phyloP scores from a whole-genome alignment of 2,888 invertebrate genomes.

The Aricia artaxerxes region DNA sequence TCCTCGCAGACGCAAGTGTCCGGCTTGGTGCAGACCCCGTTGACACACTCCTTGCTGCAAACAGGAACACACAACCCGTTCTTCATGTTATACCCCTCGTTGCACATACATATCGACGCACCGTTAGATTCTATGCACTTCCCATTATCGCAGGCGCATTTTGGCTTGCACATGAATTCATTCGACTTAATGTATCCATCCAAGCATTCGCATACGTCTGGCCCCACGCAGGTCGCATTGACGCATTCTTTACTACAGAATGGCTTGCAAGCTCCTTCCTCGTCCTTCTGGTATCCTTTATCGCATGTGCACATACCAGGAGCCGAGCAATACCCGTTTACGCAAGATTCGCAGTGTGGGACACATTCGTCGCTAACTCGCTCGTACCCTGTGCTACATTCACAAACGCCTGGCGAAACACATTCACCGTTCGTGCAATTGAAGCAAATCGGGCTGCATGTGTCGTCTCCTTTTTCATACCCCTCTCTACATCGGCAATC shows the following conservation, averaged over 20 bases:
- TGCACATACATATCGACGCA: constrained; percentile 37
- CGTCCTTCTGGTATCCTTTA: constrained; percentile 39
- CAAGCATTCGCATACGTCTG: constrained; percentile 49
- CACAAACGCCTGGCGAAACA: constrained; percentile 44
- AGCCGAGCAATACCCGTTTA: constrained; percentile 48
- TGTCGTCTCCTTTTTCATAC: constrained; percentile 32
- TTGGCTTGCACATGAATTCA: constrained; percentile 51
- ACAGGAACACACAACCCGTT: constrained; percentile 51
- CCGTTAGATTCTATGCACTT: constrained; percentile 37
- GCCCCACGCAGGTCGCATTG: constrained; percentile 48
- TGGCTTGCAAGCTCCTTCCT: constrained; percentile 43
- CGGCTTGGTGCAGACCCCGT: constrained; percentile 54
- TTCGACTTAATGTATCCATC: constrained; percentile 44
- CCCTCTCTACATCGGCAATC: constrained; percentile 40
- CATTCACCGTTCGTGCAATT: constrained; percentile 54
- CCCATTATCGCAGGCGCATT: constrained; percentile 47
- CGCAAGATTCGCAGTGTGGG: constrained; percentile 46
- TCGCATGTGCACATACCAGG: constrained; percentile 47
- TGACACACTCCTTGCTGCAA: constrained; percentile 54
- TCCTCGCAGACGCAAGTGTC: constrained; percentile 55
- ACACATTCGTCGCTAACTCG: constrained; percentile 41
- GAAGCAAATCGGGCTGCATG: constrained; percentile 43
- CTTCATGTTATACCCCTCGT: constrained; percentile 38
- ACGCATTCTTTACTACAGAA: constrained; percentile 48
- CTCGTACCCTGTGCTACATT: constrained; percentile 44